Conservation (phyloP, 2,797 vertebrate genomes). For the Poeciliopsis infans region DNA sequence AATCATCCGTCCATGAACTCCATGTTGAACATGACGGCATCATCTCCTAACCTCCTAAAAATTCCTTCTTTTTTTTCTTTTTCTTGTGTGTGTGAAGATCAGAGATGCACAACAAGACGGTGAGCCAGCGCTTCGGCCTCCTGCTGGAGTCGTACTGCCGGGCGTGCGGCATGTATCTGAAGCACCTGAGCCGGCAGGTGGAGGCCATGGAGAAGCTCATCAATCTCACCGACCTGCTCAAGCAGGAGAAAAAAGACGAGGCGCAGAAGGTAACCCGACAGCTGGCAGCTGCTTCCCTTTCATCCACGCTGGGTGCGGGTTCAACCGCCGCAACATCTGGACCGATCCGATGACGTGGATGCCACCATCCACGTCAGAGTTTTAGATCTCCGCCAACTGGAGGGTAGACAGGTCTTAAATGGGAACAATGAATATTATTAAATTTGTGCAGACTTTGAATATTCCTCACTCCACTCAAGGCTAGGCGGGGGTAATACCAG, state of each 20-base stretch:
- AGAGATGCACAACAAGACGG: slow-evolving; percentile 99
- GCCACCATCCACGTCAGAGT: slow-evolving; percentile 5
- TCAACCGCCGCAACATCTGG: slow-evolving; percentile 52
- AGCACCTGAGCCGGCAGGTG: slow-evolving; percentile 96
- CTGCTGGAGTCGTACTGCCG: slow-evolving; percentile 97
- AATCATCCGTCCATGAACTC: slow-evolving; percentile 11
- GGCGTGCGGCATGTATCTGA: slow-evolving; percentile 97
- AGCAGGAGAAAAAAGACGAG: slow-evolving; percentile 99
- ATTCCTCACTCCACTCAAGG: no score
- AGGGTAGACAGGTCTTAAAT: background rate
- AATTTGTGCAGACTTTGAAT: background rate
- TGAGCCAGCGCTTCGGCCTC: slow-evolving; percentile 96
- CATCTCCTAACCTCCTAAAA: background rate
- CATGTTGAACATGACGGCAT: background rate
- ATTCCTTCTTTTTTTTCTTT: no score
- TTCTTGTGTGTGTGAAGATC: slow-evolving; percentile 79
- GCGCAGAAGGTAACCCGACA: slow-evolving; percentile 91
- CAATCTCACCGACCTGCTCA: slow-evolving; percentile 98
- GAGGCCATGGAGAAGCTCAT: slow-evolving; percentile 99
- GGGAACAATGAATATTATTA: background rate
- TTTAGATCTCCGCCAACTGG: background rate
- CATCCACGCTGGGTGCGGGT: slow-evolving; percentile 33
- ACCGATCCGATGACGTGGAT: slow-evolving; percentile 25
- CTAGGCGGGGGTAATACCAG: background rate
- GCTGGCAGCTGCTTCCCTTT: slow-evolving; percentile 46